phyloP scores from a whole-genome alignment of 2,888 invertebrate genomes.

The Brachyptera putata region DNA sequence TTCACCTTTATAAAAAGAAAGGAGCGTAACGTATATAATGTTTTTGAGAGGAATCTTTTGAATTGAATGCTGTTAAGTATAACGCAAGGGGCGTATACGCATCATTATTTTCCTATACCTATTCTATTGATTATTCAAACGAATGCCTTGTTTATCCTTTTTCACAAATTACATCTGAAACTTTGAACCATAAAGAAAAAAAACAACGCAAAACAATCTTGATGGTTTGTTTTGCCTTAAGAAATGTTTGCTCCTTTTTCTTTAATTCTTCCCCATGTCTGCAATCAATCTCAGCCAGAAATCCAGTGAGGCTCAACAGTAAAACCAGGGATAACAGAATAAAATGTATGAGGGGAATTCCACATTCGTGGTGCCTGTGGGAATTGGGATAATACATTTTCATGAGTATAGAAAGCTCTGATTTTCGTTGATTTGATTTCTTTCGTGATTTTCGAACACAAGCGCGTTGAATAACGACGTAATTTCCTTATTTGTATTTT shows the following conservation, averaged over 20 bases:
- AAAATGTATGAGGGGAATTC: constrained; percentile 20
- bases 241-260: background rate
- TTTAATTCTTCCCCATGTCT: constrained; percentile 19
- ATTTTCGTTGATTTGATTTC: constrained; percentile 13
- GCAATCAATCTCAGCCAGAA: constrained; percentile 25
- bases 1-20: background rate
- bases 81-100: background rate
- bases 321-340: constrained; percentile 20
- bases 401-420: constrained; percentile 2
- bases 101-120: constrained; percentile 5
- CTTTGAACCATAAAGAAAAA: constrained; percentile 9
- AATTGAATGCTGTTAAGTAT: background rate
- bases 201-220: background rate
- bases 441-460: background rate
- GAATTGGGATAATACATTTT: constrained; percentile 17
- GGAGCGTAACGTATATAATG: background rate
- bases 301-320: constrained; percentile 13
- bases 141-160: background rate
- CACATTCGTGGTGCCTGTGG: constrained; percentile 18
- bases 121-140: constrained; percentile 12
- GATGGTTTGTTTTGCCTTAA: background rate
- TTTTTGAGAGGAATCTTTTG: background rate
- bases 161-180: background rate
- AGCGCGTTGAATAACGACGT: background rate
- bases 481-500: background rate